phyloP scores from a whole-genome alignment of 2,888 invertebrate species.

The Lasioglossum villosulum region DNA sequence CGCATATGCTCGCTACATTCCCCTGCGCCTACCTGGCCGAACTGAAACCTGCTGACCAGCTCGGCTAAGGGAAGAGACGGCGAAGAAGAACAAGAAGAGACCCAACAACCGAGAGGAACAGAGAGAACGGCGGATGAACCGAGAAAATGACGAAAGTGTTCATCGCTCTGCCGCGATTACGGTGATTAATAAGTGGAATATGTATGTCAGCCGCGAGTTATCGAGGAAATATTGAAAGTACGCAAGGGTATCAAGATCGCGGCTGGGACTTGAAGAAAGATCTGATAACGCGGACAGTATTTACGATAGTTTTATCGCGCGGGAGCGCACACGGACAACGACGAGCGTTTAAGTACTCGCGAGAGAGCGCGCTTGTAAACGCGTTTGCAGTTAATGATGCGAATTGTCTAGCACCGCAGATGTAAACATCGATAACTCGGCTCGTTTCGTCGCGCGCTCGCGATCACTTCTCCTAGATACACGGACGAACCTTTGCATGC shows the following conservation, averaged over 20 bases:
- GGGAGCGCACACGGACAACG: background rate
- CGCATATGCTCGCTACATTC: constrained; percentile 48
- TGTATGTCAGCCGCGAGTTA: constrained; percentile 40
- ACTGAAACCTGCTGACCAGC: constrained; percentile 48
- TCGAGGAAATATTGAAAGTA: constrained; percentile 32
- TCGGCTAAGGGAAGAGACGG: background rate
- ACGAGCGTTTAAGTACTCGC: background rate
- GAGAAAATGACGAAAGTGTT: constrained; percentile 33
- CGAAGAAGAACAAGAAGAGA: background rate
- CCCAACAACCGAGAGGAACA: background rate
- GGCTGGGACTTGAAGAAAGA: constrained; percentile 19
- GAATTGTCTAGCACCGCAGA: constrained; percentile 1
- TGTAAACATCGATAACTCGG: constrained; percentile 23
- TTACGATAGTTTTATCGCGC: constrained; percentile 30
- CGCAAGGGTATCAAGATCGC: constrained; percentile 35
- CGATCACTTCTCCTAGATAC: background rate
- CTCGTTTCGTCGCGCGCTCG: background rate
- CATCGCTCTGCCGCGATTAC: constrained; percentile 18
- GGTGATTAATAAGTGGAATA: constrained; percentile 46
- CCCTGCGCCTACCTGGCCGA: constrained; percentile 53
- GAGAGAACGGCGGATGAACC: constrained; percentile 9
- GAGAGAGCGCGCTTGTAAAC: constrained; percentile 2
- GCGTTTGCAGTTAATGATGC: constrained; percentile 17
- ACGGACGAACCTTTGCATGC: background rate
- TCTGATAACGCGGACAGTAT: constrained; percentile 37